Conservation (phyloP, 35 echinoderm and acorn worm species). For the Holothuria glaberrima region DNA sequence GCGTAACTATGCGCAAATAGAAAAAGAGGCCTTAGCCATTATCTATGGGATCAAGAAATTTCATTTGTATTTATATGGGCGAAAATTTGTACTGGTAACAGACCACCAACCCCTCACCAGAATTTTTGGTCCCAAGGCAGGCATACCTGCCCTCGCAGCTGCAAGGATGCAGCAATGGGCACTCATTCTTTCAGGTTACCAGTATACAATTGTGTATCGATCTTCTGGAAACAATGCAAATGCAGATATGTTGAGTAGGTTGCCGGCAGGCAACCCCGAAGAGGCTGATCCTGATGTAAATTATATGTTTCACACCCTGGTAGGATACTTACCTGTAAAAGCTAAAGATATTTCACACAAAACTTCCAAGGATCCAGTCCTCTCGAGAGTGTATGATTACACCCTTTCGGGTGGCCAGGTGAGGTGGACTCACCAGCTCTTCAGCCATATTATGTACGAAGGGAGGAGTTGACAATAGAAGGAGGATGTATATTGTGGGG, state of each 20-base stretch:
- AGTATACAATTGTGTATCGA: conserved; percentile 37
- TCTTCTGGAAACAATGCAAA: neutral
- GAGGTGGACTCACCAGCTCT: neutral
- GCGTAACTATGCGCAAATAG: conserved; percentile 69
- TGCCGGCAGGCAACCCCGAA: neutral
- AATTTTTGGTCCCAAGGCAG: conserved; percentile 9
- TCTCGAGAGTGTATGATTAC: too few relatives aligned
- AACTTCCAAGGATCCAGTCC: too few relatives aligned
- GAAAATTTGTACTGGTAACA: conserved; percentile 57
- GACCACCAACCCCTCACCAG: conserved; percentile 71
- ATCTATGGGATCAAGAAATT: conserved; percentile 61
- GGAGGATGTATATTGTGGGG: conserved; percentile 69
- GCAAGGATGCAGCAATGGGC: conserved; percentile 76
- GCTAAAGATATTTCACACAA: too few relatives aligned
- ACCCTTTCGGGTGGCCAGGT: too few relatives aligned
- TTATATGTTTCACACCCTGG: neutral
- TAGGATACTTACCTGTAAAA: neutral
- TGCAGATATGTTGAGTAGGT: neutral
- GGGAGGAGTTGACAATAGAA: conserved; percentile 61
- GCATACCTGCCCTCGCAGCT: conserved; percentile 41
- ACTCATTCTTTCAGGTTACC: conserved; percentile 45
- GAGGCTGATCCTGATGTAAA: neutral
- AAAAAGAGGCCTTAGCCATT: conserved; percentile 65
- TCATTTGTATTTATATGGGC: conserved; percentile 68
- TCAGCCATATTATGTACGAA: conserved; percentile 21